Evolutionary conservation across 2,797 vertebrate species (phyloP).

Genomic region (Urocyon cinereoargenteus): DNA sequence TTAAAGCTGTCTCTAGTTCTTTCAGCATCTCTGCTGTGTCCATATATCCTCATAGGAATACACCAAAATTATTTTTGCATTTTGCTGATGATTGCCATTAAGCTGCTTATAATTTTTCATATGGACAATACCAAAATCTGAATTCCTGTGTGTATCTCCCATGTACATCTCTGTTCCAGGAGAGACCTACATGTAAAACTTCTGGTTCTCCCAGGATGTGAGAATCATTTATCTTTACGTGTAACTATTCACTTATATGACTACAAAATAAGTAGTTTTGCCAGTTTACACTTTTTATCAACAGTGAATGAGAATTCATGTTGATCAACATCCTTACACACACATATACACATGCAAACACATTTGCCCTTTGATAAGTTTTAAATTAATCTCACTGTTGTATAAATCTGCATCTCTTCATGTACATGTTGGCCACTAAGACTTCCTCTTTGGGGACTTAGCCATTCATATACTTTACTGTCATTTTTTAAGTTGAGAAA

Average conservation of each 20-base stretch:
- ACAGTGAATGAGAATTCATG: neutral
- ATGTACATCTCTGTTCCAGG: neutral
- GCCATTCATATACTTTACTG: neutral
- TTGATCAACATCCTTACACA: neutral
- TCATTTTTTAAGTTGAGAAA: slow-evolving; percentile 46
- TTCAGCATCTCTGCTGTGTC: neutral
- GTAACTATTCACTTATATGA: neutral
- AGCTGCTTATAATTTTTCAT: neutral
- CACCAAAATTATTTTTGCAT: neutral
- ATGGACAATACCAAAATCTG: neutral
- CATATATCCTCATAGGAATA: no score
- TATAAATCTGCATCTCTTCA: neutral
- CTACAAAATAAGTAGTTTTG: neutral
- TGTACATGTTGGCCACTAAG: neutral
- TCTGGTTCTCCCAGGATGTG: neutral
- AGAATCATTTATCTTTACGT: neutral
- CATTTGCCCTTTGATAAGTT: neutral
- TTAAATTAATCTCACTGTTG: neutral
- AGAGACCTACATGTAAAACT: neutral
- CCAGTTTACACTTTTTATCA: slow-evolving; percentile 25
- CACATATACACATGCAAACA: neutral
- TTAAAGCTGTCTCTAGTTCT: neutral
- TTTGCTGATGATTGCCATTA: neutral
- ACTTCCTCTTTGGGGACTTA: neutral
- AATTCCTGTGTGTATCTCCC: neutral